Base-by-base conservation (phyloP, 1,140 invertebrate species). In the Polypedilum vanderplanki region DNA sequence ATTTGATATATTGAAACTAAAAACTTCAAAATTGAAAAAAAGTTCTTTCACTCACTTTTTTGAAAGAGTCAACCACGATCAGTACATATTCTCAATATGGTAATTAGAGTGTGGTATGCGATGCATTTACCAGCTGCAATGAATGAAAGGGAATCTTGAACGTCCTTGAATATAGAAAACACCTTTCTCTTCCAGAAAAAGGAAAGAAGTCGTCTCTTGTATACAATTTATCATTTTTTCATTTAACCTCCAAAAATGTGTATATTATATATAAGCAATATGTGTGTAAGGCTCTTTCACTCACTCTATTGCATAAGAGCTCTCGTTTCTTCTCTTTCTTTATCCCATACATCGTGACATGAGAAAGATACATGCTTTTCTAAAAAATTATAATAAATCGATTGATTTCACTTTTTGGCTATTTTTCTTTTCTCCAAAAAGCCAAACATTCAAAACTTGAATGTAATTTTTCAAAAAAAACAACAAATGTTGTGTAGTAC, bases 221-320 rank as follows among this genome's bases (percentile, higher is more conserved):
- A 12, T n/a, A 57, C 46, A 57, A 46, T 57, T 57, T 57, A 57
- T 57, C 46, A 57, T 57, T 57, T 57, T 57, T 57, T 15, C 46
- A 15, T 57, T 57, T 57, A 57, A 57, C 46, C 46, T 57, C 10
- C 46, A 57, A 57, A 57, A 12, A 57, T 33, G 24, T 33, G 24
- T 33, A 33, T 33, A 33, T 33, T 5, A 33, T 33, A 33, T 33
- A 33, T 33, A 33, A 33, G 12, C 12, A 57, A 12, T 12, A n/a
- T n/a, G 12, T 12, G 46, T n/a, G 46, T n/a, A 12, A 57, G 46
- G n/a, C 46, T 12, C 41, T 46, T 15, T 57, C n/a, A 57, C 46
- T n/a, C 46, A n/a, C 46, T 57, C 46, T 57, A 57, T 57, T 57
- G 46, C 46, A 57, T 57, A 57, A 57, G 12, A 57, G 46, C 46